phyloP scores from a whole-genome alignment of 2,888 invertebrate species.

The Philopedon plagiatum region DNA sequence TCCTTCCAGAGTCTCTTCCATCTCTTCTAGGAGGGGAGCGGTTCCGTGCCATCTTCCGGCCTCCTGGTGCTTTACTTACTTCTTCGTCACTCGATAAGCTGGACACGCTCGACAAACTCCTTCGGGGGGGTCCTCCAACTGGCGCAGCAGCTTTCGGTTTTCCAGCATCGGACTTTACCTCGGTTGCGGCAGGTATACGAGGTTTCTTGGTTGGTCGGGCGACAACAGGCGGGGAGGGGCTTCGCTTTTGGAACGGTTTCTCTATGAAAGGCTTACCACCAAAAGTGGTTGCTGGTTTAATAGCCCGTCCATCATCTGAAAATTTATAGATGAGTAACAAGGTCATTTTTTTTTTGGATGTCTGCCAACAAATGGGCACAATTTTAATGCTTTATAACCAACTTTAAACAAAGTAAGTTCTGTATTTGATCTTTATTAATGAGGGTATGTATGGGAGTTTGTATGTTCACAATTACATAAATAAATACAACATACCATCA shows the following conservation, averaged over 20 bases:
- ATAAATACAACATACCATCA: conserved; percentile 56
- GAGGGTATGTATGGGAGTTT: too few relatives aligned
- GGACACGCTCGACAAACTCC: conserved; percentile 71
- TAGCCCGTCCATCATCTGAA: conserved; percentile 29
- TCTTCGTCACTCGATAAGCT: conserved; percentile 68
- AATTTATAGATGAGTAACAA: conserved; percentile 8
- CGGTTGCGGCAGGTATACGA: not conserved
- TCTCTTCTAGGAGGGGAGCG: conserved; percentile 29
- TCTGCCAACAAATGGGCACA: too few relatives aligned
- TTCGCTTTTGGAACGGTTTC: conserved; percentile 63
- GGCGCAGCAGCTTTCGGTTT: not conserved
- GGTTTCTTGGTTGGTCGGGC: conserved; percentile 68
- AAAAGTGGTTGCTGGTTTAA: conserved; percentile 35
- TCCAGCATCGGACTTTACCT: not conserved
- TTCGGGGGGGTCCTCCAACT: conserved; percentile 56
- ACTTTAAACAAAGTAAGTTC: too few relatives aligned
- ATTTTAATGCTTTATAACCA: too few relatives aligned
- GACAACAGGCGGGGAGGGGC: conserved; percentile 74
- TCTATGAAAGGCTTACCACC: conserved; percentile 51
- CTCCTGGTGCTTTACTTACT: not conserved
- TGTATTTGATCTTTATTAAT: too few relatives aligned
- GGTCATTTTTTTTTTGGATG: too few relatives aligned
- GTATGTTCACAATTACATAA: too few relatives aligned
- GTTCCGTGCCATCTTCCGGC: conserved; percentile 24
- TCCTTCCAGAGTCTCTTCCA: conserved; percentile 17